Percentiles rank a stretch among this genome's conserved stretches.
Conservation (phyloP, 2,888 invertebrate species). For the Metallyticus violacea region DNA sequence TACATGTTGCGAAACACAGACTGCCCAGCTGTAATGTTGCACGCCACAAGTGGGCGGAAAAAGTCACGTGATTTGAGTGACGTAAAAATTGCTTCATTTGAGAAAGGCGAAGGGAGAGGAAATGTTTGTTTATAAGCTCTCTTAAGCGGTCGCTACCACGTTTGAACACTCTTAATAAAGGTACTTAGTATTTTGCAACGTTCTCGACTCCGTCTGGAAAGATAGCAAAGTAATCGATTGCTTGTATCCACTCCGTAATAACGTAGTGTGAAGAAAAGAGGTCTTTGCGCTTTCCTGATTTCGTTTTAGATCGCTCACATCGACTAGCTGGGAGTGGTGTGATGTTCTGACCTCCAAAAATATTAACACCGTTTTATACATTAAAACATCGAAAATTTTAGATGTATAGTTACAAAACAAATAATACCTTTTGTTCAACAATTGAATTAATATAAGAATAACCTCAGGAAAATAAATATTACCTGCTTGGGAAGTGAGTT, state of each 20-base stretch:
- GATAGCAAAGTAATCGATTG: not conserved
- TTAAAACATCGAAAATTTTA: no score
- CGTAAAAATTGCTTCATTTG: not conserved
- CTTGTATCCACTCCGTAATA: not conserved
- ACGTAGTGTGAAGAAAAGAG: not conserved
- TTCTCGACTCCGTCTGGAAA: not conserved
- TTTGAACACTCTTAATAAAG: not conserved
- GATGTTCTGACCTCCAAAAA: no score
- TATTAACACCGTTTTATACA: no score
- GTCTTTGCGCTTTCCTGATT: no score
- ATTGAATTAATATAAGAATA: no score
- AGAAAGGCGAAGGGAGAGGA: not conserved
- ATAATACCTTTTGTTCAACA: no score
- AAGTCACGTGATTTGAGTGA: not conserved
- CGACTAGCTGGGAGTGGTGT: no score
- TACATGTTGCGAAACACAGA: not conserved
- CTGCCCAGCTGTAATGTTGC: not conserved
- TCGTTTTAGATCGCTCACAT: no score
- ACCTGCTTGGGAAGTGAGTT: no score
- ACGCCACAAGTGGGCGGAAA: not conserved
- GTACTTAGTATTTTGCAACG: not conserved
- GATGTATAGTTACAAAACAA: no score
- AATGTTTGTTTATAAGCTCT: not conserved
- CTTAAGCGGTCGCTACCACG: not conserved
- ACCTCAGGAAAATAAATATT: no score